Evolutionary conservation across 2,888 invertebrate species (phyloP).

Genomic region (Caradrina clavipalpis): DNA sequence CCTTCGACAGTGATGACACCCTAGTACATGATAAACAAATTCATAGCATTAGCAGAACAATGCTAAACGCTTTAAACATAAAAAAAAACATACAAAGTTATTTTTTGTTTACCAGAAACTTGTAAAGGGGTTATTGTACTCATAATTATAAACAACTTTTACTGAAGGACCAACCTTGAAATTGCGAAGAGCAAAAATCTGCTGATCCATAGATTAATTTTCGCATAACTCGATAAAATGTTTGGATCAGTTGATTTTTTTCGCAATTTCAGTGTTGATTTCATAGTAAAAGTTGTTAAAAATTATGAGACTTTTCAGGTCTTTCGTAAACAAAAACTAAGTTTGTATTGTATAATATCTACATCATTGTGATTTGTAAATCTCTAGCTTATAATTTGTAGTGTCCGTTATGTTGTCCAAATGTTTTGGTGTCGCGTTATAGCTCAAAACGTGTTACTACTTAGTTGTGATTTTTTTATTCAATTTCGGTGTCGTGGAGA

Average conservation of each 20-base stretch:
- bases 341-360: neutral
- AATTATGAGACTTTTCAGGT: too few relatives aligned
- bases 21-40: slow-evolving; percentile 26
- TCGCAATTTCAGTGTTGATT: too few relatives aligned
- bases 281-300: too few relatives aligned
- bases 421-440: slow-evolving; percentile 74
- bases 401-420: slow-evolving; percentile 53
- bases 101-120: too few relatives aligned
- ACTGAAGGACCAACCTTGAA: too few relatives aligned
- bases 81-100: neutral
- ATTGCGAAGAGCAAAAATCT: too few relatives aligned
- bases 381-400: slow-evolving; percentile 56
- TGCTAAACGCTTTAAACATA: slow-evolving; percentile 29
- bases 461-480: slow-evolving; percentile 82
- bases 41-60: slow-evolving; percentile 12
- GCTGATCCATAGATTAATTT: too few relatives aligned
- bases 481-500: slow-evolving; percentile 86
- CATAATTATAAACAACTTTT: too few relatives aligned
- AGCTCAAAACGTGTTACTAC: slow-evolving; percentile 71
- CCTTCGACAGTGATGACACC: slow-evolving; percentile 38
- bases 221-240: too few relatives aligned
- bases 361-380: slow-evolving; percentile 51
- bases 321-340: too few relatives aligned
- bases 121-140: too few relatives aligned
- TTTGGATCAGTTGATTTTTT: too few relatives aligned